Conservation (phyloP, 2,113 vertebrate species). For the Chitala chitala region DNA sequence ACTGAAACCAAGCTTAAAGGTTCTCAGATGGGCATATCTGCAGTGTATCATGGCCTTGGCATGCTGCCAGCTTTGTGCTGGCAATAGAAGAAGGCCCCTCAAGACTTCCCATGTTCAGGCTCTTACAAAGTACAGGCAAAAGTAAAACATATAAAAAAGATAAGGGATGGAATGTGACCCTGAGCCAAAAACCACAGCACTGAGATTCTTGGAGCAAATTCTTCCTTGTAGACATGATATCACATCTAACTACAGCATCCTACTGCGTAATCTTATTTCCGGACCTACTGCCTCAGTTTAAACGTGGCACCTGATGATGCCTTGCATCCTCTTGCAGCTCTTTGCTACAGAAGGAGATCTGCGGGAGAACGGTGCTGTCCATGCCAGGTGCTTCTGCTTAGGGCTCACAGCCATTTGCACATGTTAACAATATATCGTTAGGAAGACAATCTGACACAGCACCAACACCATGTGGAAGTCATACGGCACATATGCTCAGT, state of each 20-base stretch:
- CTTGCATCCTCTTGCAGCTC: no score
- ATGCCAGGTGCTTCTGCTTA: background rate
- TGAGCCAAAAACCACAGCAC: background rate
- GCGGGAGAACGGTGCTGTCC: background rate
- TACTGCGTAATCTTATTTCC: background rate
- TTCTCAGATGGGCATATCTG: no score
- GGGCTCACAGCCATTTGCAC: background rate
- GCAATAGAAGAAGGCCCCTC: no score
- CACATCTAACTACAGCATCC: background rate
- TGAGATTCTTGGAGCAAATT: background rate
- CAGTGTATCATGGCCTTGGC: no score
- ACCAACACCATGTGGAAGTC: slow-evolving; percentile 19
- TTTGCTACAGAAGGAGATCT: background rate
- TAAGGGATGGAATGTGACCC: background rate
- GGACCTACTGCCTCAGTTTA: background rate
- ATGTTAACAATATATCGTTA: slow-evolving; percentile 4
- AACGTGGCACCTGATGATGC: no score
- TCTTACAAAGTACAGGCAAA: no score
- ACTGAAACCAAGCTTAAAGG: no score
- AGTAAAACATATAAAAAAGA: no score
- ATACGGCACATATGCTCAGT: background rate
- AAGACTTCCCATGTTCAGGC: no score
- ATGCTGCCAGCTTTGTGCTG: no score
- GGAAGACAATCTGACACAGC: background rate
- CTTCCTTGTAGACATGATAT: background rate